Base-by-base conservation (phyloP, 2,113 vertebrate genomes). In the Pholis gunnellus region DNA sequence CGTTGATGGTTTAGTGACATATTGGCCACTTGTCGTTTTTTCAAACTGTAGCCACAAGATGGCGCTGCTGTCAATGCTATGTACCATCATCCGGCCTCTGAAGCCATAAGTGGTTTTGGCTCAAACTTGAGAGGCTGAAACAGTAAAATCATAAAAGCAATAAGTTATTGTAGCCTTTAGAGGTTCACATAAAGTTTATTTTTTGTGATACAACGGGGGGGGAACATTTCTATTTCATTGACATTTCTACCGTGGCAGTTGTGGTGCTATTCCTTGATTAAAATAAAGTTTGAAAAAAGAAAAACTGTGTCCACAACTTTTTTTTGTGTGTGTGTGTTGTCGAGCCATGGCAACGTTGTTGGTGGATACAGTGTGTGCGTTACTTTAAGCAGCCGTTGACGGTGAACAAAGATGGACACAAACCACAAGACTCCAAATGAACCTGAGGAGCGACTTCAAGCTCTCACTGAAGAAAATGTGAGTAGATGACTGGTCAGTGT, bases 391-490 rank as follows among this genome's bases (percentile, higher is more conserved):
- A 44, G 54, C 29, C 3, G 25, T 46, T 69, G 1, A 36, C 17
- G 17, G 48, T 40, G 48, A 75, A 31, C n/a, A 14, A 56, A 71
- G 42, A 94, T 93, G 93, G 88, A 88, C 9, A 17, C 31, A 6
- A 46, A 29, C 9, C 75, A 52, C 1, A 79, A 56, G 42, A 63
- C 76, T 0, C 44, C 72, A 67, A 56, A 85, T 72, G 40, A 78
- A n/a, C 71, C 89, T 31, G 52, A 79, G 66, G 90, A 92, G 6
- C 80, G 68, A 17, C 11, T 90, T 61, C 87, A 78, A 27, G 69
- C 34, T 9, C 79, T 92, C 1, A 91, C 85, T 36, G 72, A 87
- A 0, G 63, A 84, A 74, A 95, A 94, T 36, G 79, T 88, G 76
- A 94, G 91, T 78, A 29, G 11, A 72, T 56, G 31, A 5, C 1